Conservation (phyloP, 2,113 vertebrate genomes). For the Procavia capensis region DNA sequence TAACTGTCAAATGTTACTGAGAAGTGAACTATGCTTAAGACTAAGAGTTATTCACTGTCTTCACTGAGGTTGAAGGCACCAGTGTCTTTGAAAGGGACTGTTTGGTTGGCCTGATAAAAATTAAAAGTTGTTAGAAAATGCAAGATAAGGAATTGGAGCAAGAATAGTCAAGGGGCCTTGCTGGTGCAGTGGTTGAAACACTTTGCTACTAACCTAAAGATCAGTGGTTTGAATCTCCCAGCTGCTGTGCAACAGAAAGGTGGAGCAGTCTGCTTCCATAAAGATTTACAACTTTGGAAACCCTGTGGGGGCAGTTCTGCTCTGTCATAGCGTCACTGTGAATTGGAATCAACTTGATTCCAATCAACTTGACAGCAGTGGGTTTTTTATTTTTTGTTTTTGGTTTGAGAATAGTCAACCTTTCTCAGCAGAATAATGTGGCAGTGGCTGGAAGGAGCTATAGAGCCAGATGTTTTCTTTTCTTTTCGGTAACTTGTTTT, state of each 20-base stretch:
- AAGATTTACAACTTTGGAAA: not conserved
- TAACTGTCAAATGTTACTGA: slow-evolving; percentile 43
- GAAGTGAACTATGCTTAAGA: slow-evolving; percentile 9
- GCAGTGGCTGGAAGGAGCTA: not conserved
- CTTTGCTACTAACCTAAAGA: not conserved
- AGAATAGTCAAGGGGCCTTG: not conserved
- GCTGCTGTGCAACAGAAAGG: not conserved
- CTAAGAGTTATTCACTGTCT: slow-evolving; percentile 23
- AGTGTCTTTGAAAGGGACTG: not conserved
- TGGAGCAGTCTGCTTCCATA: not conserved
- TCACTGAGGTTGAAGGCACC: not conserved
- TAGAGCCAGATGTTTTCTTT: not conserved
- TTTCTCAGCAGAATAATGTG: not conserved
- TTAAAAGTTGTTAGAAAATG: not conserved
- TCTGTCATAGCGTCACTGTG: not conserved
- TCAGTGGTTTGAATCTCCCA: not conserved
- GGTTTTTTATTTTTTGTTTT: not conserved
- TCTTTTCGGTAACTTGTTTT: not conserved
- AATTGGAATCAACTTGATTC: not conserved
- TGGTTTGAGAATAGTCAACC: not conserved
- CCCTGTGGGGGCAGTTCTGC: not conserved
- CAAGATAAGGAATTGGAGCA: not conserved
- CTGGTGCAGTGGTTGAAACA: not conserved
- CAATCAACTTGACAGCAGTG: not conserved
- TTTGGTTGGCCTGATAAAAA: not conserved